Conservation (phyloP, 2,797 vertebrate genomes). For the Lates japonicus region DNA sequence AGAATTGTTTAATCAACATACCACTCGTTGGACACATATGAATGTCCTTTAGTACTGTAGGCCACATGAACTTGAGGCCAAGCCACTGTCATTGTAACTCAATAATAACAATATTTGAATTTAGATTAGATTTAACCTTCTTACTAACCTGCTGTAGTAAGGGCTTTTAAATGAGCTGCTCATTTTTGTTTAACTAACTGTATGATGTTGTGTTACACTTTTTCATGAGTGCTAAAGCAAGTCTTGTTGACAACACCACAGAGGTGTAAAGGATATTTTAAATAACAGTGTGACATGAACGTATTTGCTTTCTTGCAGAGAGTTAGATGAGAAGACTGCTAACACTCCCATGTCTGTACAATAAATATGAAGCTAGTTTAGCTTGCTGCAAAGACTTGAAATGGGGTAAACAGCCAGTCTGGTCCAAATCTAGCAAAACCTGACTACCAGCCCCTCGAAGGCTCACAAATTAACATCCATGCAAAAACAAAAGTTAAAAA, state of each 20-base stretch:
- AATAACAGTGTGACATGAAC: constrained; percentile 15
- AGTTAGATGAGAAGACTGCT: background rate
- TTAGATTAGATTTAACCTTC: constrained; percentile 46
- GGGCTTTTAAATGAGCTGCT: constrained; percentile 55
- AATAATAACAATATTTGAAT: constrained; percentile 58
- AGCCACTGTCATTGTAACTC: constrained; percentile 57
- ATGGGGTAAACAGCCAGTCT: background rate
- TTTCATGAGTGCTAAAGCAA: constrained; percentile 41
- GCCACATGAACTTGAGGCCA: constrained; percentile 62
- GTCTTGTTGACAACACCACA: constrained; percentile 31
- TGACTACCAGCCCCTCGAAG: background rate
- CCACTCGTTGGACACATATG: constrained; percentile 59
- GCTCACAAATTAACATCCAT: background rate
- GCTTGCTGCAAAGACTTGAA: background rate
- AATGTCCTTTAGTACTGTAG: constrained; percentile 77
- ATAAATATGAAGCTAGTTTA: background rate
- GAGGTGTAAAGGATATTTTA: constrained; percentile 38
- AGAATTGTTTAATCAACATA: constrained; percentile 46
- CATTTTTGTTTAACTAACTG: constrained; percentile 15
- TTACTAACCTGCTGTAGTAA: constrained; percentile 64
- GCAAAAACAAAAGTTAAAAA: background rate
- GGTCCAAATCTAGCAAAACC: background rate
- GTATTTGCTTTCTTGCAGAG: background rate
- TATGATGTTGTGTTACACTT: constrained; percentile 43
- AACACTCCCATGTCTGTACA: background rate